These are phyloP conservation scores for Papilio machaon DNA, from an alignment of 1,140 invertebrate genomes.

Conservation along the genomic window DNA sequence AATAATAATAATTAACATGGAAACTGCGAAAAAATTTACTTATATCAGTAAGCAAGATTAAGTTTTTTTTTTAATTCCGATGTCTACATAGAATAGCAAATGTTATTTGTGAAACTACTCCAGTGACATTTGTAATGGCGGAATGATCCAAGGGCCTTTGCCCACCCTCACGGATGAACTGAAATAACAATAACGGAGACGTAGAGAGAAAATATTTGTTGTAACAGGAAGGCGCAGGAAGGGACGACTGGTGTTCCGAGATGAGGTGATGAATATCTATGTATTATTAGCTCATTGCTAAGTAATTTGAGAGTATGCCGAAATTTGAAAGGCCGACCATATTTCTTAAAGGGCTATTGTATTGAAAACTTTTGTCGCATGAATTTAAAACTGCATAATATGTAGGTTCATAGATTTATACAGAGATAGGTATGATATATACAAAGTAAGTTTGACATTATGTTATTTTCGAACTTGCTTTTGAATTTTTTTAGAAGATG, in stretches of 20 bases:
- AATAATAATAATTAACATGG: not conserved
- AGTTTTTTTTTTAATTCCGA: not conserved
- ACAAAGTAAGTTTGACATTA: not conserved
- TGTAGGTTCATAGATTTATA: not conserved
- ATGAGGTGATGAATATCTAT: not conserved
- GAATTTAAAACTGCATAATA: not conserved
- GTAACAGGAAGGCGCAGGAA: constrained; percentile 5
- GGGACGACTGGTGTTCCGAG: constrained; percentile 5
- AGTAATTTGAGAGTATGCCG: constrained; percentile 23
- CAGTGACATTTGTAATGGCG: constrained; percentile 4
- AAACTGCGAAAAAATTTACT: not conserved
- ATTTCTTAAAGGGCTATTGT: constrained; percentile 10
- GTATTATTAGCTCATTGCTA: constrained; percentile 25
- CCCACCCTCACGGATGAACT: constrained; percentile 15
- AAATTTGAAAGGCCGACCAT: constrained; percentile 12
- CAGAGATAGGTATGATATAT: not conserved
- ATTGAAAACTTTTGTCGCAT: not conserved
- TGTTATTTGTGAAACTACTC: not conserved
- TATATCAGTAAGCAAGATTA: not conserved
- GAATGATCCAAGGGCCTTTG: constrained; percentile 4
- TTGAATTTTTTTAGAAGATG: not conserved
- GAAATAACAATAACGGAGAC: constrained; percentile 22
- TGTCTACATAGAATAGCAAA: not conserved
- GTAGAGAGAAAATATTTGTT: constrained; percentile 19
- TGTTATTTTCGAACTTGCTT: not conserved